A percentile compares a stretch with the other conserved stretches of the same genome.
Evolutionary conservation across 2,888 invertebrate genomes (phyloP).

Genomic region (Caenorhabditis sinica): DNA sequence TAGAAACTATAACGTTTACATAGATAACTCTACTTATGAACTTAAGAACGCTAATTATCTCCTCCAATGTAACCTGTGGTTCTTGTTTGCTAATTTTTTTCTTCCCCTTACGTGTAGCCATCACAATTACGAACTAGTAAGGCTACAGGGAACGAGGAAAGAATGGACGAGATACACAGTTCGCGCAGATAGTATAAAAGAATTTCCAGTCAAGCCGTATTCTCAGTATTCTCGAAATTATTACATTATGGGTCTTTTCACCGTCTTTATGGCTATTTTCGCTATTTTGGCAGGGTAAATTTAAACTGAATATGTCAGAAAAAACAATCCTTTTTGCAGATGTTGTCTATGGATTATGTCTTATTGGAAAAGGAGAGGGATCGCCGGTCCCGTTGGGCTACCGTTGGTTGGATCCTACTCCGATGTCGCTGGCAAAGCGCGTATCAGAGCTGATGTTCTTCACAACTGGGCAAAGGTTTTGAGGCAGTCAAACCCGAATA

Average conservation of each 20-base stretch:
- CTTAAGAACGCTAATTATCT: no score
- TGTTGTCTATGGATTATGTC: slow-evolving; percentile 58
- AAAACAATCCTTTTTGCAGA: no score
- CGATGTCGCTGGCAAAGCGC: slow-evolving; percentile 50
- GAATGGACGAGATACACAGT: slow-evolving; percentile 14
- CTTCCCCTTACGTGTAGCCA: not conserved
- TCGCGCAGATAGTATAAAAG: not conserved
- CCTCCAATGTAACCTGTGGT: no score
- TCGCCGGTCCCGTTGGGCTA: slow-evolving; percentile 72
- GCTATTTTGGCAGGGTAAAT: slow-evolving; percentile 11
- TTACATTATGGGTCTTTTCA: slow-evolving; percentile 8
- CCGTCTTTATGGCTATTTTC: slow-evolving; percentile 16
- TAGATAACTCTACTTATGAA: no score
- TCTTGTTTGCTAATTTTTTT: no score
- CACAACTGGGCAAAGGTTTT: slow-evolving; percentile 78
- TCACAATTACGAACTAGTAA: slow-evolving; percentile 17
- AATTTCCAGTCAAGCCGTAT: slow-evolving; percentile 2
- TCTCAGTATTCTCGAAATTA: not conserved
- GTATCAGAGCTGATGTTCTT: slow-evolving; percentile 64
- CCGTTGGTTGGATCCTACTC: slow-evolving; percentile 74
- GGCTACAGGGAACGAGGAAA: slow-evolving; percentile 17
- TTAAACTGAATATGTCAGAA: not conserved
- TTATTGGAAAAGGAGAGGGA: slow-evolving; percentile 79
- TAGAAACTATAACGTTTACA: no score
- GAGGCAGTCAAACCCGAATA: no score